A percentile compares a stretch with the other conserved stretches of the same genome.
These are phyloP conservation scores for Netelia inedita DNA, from an alignment of 2,888 invertebrate species.

Conservation along the genomic window DNA sequence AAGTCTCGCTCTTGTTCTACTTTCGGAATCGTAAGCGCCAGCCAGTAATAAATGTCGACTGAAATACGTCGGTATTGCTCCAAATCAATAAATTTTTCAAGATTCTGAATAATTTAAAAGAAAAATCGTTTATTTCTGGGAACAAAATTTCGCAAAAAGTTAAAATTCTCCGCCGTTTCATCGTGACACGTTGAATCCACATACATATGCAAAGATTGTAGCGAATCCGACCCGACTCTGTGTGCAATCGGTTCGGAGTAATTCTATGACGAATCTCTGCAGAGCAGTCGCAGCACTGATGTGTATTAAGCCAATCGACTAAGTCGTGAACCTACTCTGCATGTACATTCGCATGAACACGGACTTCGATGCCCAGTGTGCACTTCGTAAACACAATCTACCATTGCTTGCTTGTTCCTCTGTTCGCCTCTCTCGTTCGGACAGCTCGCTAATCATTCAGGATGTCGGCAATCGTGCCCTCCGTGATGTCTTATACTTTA, in stretches of 20 bases:
- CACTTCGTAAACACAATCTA: constrained; percentile 63
- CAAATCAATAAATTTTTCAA: too few relatives aligned
- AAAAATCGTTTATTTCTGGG: too few relatives aligned
- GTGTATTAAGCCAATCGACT: constrained; percentile 6
- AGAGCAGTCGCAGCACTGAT: neutral
- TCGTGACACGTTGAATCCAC: neutral
- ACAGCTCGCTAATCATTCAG: constrained; percentile 72
- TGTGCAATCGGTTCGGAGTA: neutral
- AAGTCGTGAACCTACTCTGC: neutral
- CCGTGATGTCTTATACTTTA: constrained; percentile 49
- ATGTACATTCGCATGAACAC: constrained; percentile 32
- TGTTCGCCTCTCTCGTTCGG: constrained; percentile 53
- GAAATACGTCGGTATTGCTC: too few relatives aligned
- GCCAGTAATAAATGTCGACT: too few relatives aligned
- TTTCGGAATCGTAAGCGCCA: too few relatives aligned
- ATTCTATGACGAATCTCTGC: neutral
- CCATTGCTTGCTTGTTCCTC: constrained; percentile 61
- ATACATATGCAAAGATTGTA: neutral
- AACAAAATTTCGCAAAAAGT: too few relatives aligned
- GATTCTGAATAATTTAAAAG: too few relatives aligned
- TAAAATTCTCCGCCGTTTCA: neutral
- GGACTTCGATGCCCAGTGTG: constrained; percentile 38
- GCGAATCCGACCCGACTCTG: neutral
- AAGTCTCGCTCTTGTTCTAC: too few relatives aligned
- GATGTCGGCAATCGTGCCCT: constrained; percentile 73